Evolutionary conservation across 2,797 vertebrate species (phyloP), one percentile per base, ranked within the genome.

Genomic region (Philypnodon macrostomus): DNA sequence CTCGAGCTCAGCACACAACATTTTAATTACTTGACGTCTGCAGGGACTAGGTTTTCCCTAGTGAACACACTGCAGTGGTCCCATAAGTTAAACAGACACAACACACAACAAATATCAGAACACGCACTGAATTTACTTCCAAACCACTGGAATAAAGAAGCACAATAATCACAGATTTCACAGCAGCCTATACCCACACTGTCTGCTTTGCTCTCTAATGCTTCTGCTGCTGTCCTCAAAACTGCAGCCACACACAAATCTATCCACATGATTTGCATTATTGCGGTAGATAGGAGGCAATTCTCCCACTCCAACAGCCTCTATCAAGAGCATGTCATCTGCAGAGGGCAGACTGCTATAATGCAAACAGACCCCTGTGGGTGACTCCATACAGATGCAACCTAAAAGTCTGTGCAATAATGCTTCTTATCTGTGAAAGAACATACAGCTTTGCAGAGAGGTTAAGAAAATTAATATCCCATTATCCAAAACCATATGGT

Each of bases 21-120:
- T 86, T 88, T 88, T 88, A 88, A 88, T 88, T 83, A 87, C 61
- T 55, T n/a, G 40, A 48, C 49, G 67, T 73, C 71, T 68, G 44
- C 52, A 57, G 81, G 75, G 80, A 80, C 65, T 33, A n/a, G 8
- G n/a, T 23, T 53, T 29, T 85, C 83, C 73, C 84, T 14, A 10
- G 70, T 67, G 85, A 63, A 41, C 56, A 67, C 16, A 46, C 66
- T 53, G 4, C 16, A 46, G 64, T 53, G 4, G 51, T 83, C 79
- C 85, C 77, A 71, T 7, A 79, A 64, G 75, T 79, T 47, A 75
- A 77, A 79, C 73, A 81, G 55, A 34, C 12, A 53, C 8, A 14
- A 64, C 50, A 64, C 17, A 60, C 49, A 48, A 29, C 50, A 63
- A 70, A 67, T 61, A 71, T 40, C 38, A 52, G 4, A 55, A 60